Base-by-base conservation (phyloP, 2,888 invertebrate species). In the Platycheirus albimanus region DNA sequence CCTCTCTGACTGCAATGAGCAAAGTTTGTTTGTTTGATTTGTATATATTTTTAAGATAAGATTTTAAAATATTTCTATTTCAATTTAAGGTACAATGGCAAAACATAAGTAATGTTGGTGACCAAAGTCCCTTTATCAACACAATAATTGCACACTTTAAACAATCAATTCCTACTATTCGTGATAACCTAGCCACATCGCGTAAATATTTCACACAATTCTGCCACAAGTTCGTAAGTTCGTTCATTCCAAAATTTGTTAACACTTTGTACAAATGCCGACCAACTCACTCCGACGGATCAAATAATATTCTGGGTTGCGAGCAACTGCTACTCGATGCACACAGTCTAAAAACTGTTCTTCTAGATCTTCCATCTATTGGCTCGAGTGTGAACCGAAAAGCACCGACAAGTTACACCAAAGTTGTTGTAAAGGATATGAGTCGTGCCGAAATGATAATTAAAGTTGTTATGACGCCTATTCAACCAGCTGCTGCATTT, bases 121-220 rank as follows among this genome's bases (percentile, higher is more conserved):
- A 99, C 90, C 99, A 99, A 91, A 98, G 98, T 89, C 94, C 96
- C 0, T 99, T 99, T 90, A 96, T 99, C 11, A 96, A 97, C 0
- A 95, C 96, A 1, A 96, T 99, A 49, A 95, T 96, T 1, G 93
- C 94, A 86, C 96, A 98, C 87, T 92, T 99, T 15, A 95, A 96
- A 87, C 95, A 95, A 86, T 94, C 95, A 0, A 94, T 99, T 15
- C 99, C 99, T 0, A 92, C 95, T n/a, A 93, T 99, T 2, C 91
- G 99, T 63, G 98, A 98, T 89, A 96, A 96, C 87, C 92, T 99
- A 2, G 94, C 96, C 0, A 96, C 97, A 0, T 98, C 98, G 0
- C 92, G 98, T 58, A 99, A 99, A 91, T 99, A 99, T 89, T 99
- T 99, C 91, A 99, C 98, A 0, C 98, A 99, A 88, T 96, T 99